Evolutionary conservation across 1,140 invertebrate species (phyloP).

Genomic region (Drosophila insularis): DNA sequence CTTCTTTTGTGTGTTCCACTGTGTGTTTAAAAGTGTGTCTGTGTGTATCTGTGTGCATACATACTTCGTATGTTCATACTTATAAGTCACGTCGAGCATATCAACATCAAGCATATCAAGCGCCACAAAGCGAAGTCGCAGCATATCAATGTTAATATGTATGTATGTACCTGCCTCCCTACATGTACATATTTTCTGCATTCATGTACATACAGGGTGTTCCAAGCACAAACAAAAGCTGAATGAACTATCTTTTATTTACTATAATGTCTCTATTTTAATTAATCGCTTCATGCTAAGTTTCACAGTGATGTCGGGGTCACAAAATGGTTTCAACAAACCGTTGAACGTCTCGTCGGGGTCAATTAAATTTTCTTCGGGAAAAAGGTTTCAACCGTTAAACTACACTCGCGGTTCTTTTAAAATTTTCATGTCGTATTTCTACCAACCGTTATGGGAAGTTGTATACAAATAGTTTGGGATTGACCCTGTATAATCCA

Average conservation of each 20-base stretch:
- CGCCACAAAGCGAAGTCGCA: conserved; percentile 47
- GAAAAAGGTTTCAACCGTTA: no score
- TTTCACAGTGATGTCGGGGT: no score
- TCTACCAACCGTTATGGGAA: background rate
- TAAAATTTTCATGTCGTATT: background rate
- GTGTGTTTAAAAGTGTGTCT: conserved; percentile 36
- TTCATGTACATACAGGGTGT: background rate
- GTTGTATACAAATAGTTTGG: no score
- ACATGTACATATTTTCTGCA: background rate
- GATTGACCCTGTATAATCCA: conserved; percentile 26
- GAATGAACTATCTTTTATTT: no score
- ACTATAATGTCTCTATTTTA: no score
- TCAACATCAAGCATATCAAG: conserved; percentile 66
- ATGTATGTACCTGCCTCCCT: conserved; percentile 7
- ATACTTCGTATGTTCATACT: conserved; percentile 11
- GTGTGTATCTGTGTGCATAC: conserved; percentile 13
- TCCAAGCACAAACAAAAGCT: background rate
- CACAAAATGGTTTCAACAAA: no score
- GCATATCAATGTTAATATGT: conserved; percentile 46
- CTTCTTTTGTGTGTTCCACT: conserved; percentile 29
- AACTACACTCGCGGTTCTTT: no score
- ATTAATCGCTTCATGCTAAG: no score
- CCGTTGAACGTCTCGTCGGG: no score
- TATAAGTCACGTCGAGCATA: conserved; percentile 63
- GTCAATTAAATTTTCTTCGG: no score